Conservation (phyloP, 2,113 vertebrate genomes). For the Elephantulus edwardii region DNA sequence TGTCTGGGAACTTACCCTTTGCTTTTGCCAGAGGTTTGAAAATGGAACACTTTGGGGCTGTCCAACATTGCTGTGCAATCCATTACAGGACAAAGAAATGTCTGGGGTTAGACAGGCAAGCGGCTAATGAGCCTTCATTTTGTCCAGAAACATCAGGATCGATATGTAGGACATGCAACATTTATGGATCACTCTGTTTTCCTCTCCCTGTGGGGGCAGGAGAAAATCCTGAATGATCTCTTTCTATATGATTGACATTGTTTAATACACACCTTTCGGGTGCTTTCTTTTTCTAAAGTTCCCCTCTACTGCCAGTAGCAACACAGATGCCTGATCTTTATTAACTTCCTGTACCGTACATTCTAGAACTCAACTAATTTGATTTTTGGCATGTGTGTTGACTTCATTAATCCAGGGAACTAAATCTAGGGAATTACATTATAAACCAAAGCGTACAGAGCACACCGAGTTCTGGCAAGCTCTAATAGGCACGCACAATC, state of each 20-base stretch:
- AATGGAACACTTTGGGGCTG: conserved; percentile 54
- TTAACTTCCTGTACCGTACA: not conserved
- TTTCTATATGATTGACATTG: conserved; percentile 1
- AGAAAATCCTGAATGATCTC: not conserved
- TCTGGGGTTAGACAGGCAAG: conserved; percentile 43
- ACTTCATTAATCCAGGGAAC: conserved; percentile 27
- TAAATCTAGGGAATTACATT: not conserved
- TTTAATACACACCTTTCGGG: not conserved
- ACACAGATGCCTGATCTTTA: not conserved
- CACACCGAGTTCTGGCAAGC: not conserved
- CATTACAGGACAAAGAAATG: conserved; percentile 67
- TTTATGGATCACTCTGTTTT: conserved; percentile 23
- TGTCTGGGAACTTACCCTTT: conserved; percentile 60
- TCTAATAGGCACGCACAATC: not conserved
- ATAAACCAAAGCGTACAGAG: conserved; percentile 34
- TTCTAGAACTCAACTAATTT: not conserved
- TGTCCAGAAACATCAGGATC: conserved; percentile 62
- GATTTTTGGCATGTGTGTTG: not conserved
- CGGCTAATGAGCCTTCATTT: conserved; percentile 63
- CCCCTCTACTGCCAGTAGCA: not conserved
- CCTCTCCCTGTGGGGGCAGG: not conserved
- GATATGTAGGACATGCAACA: conserved; percentile 49
- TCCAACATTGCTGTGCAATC: not conserved
- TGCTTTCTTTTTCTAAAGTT: not conserved
- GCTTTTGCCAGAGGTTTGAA: conserved; percentile 51